Evolutionary conservation across 2,888 invertebrate species (phyloP), one percentile per base, ranked within the genome.

Genomic region (Melieria picta): DNA sequence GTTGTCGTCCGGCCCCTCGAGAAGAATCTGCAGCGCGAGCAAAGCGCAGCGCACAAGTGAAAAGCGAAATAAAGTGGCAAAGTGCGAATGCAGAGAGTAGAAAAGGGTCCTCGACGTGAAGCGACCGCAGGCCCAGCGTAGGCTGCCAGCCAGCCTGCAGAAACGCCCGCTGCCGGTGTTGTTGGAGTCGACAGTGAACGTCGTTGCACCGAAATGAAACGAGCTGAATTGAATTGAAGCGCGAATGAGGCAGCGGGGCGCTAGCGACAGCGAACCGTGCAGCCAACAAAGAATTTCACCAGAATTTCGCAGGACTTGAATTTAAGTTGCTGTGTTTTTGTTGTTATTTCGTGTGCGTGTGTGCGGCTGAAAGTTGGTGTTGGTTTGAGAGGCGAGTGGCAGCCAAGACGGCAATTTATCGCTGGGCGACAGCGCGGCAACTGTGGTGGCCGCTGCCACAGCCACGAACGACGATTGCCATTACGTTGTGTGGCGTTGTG

Each of bases 201-300:
- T 30, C 30, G 30, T 30, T 30, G 30, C 30, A 30, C 30, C 30
- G 30, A 30, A 30, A 30, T 30, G 30, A 30, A 30, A 30, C 30
- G 30, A 30, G 30, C 30, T 30, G 30, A 30, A 30, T 30, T 30
- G 30, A 30, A 30, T 30, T 30, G 30, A 30, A 30, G 3, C 30
- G 30, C 30, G 30, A 30, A 30, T 2, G 30, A 16, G 16, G 16
- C 16, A 30, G 30, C 30, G 30, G 30, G 30, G 30, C 30, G 30
- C 30, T 30, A 30, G 30, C 30, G 30, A 30, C 30, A 30, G 30
- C 30, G 30, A 30, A 30, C 30, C 30, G 47, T 58, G 63, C 63
- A 67, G 52, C 63, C 72, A 65, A 79, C 78, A 80, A 82, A 81
- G 82, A 82, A 82, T 82, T 82, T 82, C 82, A 82, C 80, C 83